Evolutionary conservation across 2,113 vertebrate genomes (phyloP).

Genomic region (Nothobranchius kuhntae): DNA sequence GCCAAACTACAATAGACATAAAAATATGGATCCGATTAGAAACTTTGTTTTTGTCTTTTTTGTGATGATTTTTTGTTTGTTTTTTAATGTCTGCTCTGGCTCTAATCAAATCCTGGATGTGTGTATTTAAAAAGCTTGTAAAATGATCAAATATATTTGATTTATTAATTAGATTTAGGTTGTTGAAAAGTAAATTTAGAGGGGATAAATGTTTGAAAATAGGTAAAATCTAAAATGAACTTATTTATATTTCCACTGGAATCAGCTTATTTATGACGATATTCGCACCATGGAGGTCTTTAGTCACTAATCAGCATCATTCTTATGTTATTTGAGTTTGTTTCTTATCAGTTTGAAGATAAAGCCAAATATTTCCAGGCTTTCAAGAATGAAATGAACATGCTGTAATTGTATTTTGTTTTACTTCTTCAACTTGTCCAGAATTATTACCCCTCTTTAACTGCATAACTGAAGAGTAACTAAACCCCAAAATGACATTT

Average conservation of each 20-base stretch:
- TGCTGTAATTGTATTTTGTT: neutral
- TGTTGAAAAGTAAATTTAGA: too few relatives aligned
- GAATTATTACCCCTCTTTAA: too few relatives aligned
- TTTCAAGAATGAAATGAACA: neutral
- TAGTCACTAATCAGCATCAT: too few relatives aligned
- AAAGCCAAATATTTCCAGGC: neutral
- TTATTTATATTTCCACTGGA: neutral
- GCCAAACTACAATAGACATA: neutral
- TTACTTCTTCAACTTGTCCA: neutral
- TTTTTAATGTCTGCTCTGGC: neutral
- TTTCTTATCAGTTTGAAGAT: slow-evolving; percentile 2
- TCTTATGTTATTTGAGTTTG: too few relatives aligned
- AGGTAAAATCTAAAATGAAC: too few relatives aligned
- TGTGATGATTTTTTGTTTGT: neutral
- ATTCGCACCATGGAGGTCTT: too few relatives aligned
- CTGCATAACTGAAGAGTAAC: too few relatives aligned
- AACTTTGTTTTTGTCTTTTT: neutral
- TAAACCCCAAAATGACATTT: too few relatives aligned
- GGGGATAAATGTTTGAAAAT: too few relatives aligned
- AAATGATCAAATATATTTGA: neutral
- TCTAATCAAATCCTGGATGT: neutral
- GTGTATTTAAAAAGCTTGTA: neutral
- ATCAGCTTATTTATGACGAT: neutral
- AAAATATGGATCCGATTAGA: slow-evolving; percentile 16
- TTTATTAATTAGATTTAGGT: too few relatives aligned